Evolutionary conservation across 2,113 vertebrate genomes (phyloP).

Genomic region (Saguinus midas): DNA sequence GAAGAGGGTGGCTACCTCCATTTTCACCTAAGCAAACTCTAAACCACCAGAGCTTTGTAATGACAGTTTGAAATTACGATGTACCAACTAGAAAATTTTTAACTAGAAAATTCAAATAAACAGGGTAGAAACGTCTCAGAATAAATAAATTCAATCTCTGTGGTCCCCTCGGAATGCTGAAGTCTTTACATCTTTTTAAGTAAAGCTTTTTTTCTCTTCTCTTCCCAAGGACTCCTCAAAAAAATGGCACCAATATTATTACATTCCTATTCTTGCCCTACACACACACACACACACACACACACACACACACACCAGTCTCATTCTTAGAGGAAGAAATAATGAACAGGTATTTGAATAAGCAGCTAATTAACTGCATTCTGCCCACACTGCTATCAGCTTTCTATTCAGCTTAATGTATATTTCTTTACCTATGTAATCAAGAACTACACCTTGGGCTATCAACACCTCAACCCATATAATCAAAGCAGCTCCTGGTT

Average conservation of each 20-base stretch:
- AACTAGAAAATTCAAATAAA: not conserved
- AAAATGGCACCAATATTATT: not conserved
- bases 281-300: not conserved
- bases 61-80: not conserved
- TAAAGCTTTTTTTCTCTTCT: not conserved
- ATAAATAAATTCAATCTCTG: not conserved
- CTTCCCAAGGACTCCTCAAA: not conserved
- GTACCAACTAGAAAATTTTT: not conserved
- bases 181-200: not conserved
- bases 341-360: conserved; percentile 57
- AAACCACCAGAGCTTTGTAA: not conserved
- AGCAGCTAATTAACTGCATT: conserved; percentile 59
- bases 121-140: not conserved
- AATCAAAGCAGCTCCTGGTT: conserved; percentile 52
- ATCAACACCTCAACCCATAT: conserved; percentile 57
- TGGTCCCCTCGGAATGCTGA: not conserved
- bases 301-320: not conserved
- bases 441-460: conserved; percentile 22
- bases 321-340: conserved; percentile 45
- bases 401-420: conserved; percentile 51
- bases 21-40: not conserved
- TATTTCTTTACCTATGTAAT: conserved; percentile 60
- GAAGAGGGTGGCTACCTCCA: not conserved
- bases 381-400: conserved; percentile 28
- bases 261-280: not conserved